These are phyloP conservation scores for Tribolium castaneum DNA, from an alignment of 1,140 invertebrate species.

Conservation along the genomic window DNA sequence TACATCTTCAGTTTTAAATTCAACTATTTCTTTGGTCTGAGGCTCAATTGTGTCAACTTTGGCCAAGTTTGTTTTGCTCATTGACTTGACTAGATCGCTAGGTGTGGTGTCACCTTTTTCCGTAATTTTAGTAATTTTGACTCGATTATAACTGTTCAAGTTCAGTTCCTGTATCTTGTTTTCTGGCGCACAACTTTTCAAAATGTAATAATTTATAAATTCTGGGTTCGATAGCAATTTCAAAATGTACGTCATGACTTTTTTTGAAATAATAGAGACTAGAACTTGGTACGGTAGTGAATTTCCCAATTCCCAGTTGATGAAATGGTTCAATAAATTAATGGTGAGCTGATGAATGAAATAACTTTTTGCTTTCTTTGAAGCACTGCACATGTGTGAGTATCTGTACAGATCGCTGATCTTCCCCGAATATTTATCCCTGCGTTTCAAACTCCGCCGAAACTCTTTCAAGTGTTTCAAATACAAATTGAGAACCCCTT, in stretches of 20 bases:
- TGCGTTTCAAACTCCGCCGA: constrained; percentile 66
- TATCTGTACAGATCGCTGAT: constrained; percentile 63
- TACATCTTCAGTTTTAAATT: constrained; percentile 52
- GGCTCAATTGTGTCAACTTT: constrained; percentile 28
- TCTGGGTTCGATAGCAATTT: constrained; percentile 65
- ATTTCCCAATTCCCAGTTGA: constrained; percentile 75
- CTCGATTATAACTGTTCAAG: constrained; percentile 42
- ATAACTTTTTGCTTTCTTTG: constrained; percentile 66
- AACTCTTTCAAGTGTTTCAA: constrained; percentile 69
- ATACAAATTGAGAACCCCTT: constrained; percentile 65
- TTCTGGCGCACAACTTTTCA: constrained; percentile 47
- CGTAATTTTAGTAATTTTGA: constrained; percentile 16
- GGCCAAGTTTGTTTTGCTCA: constrained; percentile 9
- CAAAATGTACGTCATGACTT: constrained; percentile 66
- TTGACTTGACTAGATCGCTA: constrained; percentile 45
- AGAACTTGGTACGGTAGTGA: constrained; percentile 73
- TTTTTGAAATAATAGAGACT: constrained; percentile 71
- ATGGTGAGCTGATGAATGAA: constrained; percentile 69
- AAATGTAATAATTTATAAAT: constrained; percentile 68
- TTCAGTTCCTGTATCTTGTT: constrained; percentile 49
- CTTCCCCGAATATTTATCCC: constrained; percentile 61
- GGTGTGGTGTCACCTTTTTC: constrained; percentile 6
- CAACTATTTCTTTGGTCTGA: constrained; percentile 28
- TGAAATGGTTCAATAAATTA: constrained; percentile 70
- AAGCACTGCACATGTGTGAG: constrained; percentile 65